Percentiles rank a stretch among this genome's conserved stretches.
Evolutionary conservation across 2,797 vertebrate species (phyloP).

Genomic region (Etheostoma nigrum): DNA sequence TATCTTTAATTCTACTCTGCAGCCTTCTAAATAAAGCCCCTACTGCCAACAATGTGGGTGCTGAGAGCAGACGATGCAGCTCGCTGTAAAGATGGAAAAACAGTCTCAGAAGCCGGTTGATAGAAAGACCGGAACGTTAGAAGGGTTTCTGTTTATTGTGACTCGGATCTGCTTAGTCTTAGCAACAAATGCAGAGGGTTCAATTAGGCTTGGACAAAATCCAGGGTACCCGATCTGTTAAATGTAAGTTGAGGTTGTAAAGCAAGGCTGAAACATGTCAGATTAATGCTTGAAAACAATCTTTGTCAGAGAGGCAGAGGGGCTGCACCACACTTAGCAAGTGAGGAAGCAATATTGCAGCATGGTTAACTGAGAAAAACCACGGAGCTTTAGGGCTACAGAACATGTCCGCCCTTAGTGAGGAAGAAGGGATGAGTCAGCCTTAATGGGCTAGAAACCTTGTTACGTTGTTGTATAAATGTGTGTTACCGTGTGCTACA

Average conservation of each 20-base stretch:
- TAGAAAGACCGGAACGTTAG: conserved; percentile 61
- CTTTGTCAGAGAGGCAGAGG: conserved; percentile 8
- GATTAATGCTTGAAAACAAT: conserved; percentile 29
- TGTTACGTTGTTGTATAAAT: no score
- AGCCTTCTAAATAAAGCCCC: conserved; percentile 87
- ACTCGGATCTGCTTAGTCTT: conserved; percentile 55
- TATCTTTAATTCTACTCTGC: conserved; percentile 89
- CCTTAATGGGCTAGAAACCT: conserved; percentile 56
- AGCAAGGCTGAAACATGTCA: conserved; percentile 16
- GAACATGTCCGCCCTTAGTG: conserved; percentile 60
- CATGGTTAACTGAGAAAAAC: conserved; percentile 35
- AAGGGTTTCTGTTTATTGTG: conserved; percentile 62
- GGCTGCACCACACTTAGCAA: conserved; percentile 4
- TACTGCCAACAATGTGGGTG: conserved; percentile 83
- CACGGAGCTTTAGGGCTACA: conserved; percentile 45
- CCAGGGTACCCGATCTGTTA: conserved; percentile 42
- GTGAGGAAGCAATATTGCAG: conserved; percentile 30
- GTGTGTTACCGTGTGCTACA: no score
- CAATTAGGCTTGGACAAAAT: conserved; percentile 36
- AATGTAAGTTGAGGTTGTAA: conserved; percentile 51
- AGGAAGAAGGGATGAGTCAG: conserved; percentile 72
- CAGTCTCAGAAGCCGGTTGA: conserved; percentile 68
- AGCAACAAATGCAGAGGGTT: conserved; percentile 53
- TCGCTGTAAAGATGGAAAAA: conserved; percentile 79
- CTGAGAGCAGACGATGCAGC: conserved; percentile 74